These are phyloP conservation scores for Acanthurus tractus DNA, from an alignment of 2,797 vertebrate species.

Conservation along the genomic window DNA sequence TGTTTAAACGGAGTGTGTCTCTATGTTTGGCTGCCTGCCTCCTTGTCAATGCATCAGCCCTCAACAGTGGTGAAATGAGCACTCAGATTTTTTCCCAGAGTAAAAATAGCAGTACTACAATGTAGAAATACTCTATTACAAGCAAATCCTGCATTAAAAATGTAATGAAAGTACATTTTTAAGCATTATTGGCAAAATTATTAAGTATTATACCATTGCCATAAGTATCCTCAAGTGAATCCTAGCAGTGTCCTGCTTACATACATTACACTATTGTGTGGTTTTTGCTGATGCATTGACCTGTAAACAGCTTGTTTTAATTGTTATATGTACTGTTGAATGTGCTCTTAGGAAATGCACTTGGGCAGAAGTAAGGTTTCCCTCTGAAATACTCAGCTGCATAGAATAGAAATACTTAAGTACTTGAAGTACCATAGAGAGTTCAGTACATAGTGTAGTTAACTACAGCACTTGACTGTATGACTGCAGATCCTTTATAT, in stretches of 20 bases:
- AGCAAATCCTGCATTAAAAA: background rate
- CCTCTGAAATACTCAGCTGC: background rate
- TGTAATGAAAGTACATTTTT: slow-evolving; percentile 3
- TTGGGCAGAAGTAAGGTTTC: background rate
- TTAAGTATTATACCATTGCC: background rate
- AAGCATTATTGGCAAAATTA: slow-evolving; percentile 1
- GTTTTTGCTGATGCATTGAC: slow-evolving; percentile 9
- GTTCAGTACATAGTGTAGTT: background rate
- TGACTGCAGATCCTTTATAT: slow-evolving; percentile 8
- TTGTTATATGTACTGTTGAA: background rate
- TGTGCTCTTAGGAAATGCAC: no score
- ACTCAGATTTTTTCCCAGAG: slow-evolving; percentile 17
- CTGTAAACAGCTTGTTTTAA: background rate
- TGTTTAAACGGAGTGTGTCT: slow-evolving; percentile 65
- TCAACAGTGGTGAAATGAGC: slow-evolving; percentile 29
- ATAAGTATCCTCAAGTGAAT: background rate
- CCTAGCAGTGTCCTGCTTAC: background rate
- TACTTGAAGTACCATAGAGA: background rate
- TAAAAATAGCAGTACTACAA: slow-evolving; percentile 32
- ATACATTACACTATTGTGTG: background rate
- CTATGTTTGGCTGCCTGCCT: slow-evolving; percentile 53
- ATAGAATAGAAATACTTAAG: background rate
- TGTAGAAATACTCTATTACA: slow-evolving; percentile 22
- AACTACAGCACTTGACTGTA: slow-evolving; percentile 14
- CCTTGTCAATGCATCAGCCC: slow-evolving; percentile 32